Conservation (phyloP, 2,888 invertebrate genomes). For the Tryphoninae sp. region DNA sequence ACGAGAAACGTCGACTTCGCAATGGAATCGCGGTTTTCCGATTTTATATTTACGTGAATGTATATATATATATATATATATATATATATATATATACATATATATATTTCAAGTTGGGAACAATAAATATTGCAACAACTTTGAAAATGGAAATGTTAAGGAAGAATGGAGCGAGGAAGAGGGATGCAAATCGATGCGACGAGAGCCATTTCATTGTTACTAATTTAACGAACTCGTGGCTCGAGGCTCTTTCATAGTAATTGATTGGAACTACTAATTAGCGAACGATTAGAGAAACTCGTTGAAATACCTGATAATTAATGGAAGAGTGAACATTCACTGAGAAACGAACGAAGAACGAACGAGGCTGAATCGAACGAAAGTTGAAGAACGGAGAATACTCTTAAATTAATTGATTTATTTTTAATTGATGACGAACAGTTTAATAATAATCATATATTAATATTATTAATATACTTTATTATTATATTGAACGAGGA, state of each 20-base stretch:
- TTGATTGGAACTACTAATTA: constrained; percentile 42
- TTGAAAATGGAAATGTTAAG: constrained; percentile 30
- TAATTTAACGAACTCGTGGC: constrained; percentile 14
- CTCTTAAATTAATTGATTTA: background rate
- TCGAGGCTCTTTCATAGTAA: constrained; percentile 25
- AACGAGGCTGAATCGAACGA: background rate
- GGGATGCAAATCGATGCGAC: constrained; percentile 5
- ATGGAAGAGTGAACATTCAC: constrained; percentile 5
- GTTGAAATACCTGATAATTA: constrained; percentile 38
- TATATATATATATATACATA: constrained; percentile 3
- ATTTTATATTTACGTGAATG: background rate
- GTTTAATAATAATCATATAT: background rate
- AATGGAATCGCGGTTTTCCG: background rate
- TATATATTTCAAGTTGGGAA: background rate
- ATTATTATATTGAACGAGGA: background rate
- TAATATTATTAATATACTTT: background rate
- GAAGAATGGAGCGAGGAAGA: background rate
- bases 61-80: background rate
- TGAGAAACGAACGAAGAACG: constrained; percentile 11
- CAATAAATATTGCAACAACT: background rate
- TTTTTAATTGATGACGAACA: background rate
- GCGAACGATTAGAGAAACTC: constrained; percentile 29
- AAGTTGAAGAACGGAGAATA: background rate
- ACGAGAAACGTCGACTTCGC: background rate
- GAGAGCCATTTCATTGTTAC: constrained; percentile 28